These are phyloP conservation scores for Lagopus muta DNA, from an alignment of 2,113 vertebrate genomes.

Conservation along the genomic window DNA sequence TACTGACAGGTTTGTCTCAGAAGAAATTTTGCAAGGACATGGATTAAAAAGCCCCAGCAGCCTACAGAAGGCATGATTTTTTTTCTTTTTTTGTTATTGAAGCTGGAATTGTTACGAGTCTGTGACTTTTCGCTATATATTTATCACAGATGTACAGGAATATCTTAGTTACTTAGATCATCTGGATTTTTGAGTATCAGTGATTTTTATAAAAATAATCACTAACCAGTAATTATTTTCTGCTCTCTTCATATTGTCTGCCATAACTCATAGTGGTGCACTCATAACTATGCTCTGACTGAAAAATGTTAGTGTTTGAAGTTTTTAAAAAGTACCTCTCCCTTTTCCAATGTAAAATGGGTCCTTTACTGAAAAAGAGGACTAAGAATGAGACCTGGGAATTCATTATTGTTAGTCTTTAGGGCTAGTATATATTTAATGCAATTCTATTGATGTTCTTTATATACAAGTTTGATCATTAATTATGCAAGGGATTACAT, in stretches of 20 bases:
- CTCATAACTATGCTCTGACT: not conserved
- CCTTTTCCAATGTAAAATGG: rapidly evolving
- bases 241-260: not conserved
- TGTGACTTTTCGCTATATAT: not conserved
- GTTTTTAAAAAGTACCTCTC: not conserved
- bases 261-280: not conserved
- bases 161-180: not conserved
- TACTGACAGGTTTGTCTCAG: rapidly evolving
- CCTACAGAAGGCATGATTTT: no score
- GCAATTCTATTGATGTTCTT: not conserved
- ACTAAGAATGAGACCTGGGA: not conserved
- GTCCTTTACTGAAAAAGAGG: not conserved
- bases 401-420: not conserved
- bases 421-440: not conserved
- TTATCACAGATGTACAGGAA: not conserved
- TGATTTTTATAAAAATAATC: no score
- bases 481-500: not conserved
- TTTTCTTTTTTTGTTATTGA: not conserved
- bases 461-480: not conserved
- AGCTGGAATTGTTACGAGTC: not conserved
- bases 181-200: no score
- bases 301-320: not conserved
- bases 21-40: not conserved
- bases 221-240: not conserved
- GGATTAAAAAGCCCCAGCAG: not conserved